Evolutionary conservation across 2,113 vertebrate species (phyloP).

Genomic region (Hemibagrus wyckioides): DNA sequence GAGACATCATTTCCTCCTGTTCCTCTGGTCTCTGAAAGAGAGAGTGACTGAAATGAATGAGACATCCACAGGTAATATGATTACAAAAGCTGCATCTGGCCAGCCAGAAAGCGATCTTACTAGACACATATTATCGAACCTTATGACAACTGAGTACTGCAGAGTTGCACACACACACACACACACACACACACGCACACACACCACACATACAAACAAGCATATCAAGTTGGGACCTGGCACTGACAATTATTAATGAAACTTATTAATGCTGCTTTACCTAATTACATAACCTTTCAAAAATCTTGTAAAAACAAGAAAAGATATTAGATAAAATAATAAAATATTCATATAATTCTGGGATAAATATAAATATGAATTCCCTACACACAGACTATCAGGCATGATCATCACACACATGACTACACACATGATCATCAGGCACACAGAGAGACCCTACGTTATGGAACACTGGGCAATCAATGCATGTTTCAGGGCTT

Average conservation of each 20-base stretch:
- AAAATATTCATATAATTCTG: background rate
- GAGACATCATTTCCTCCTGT: constrained; percentile 36
- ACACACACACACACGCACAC: background rate
- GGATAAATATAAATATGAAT: background rate
- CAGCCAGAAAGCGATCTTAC: constrained; percentile 59
- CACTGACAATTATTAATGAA: background rate
- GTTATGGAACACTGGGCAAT: background rate
- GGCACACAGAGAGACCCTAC: background rate
- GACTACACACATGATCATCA: background rate
- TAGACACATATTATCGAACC: constrained; percentile 16
- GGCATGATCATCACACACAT: too few relatives aligned
- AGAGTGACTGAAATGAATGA: constrained; percentile 69
- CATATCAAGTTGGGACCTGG: background rate
- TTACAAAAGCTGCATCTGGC: constrained; percentile 59
- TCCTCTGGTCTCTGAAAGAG: constrained; percentile 22
- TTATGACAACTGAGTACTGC: background rate
- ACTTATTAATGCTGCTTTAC: background rate
- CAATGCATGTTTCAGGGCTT: background rate
- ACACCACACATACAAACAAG: background rate
- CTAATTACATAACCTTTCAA: background rate
- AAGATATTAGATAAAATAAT: too few relatives aligned
- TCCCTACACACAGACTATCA: too few relatives aligned
- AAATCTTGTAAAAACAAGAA: background rate
- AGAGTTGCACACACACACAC: background rate
- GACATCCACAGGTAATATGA: constrained; percentile 65